Percentiles rank a stretch among this genome's conserved stretches.
Evolutionary conservation across 1,140 invertebrate species (phyloP).

Genomic region (Aphidius gifuensis): DNA sequence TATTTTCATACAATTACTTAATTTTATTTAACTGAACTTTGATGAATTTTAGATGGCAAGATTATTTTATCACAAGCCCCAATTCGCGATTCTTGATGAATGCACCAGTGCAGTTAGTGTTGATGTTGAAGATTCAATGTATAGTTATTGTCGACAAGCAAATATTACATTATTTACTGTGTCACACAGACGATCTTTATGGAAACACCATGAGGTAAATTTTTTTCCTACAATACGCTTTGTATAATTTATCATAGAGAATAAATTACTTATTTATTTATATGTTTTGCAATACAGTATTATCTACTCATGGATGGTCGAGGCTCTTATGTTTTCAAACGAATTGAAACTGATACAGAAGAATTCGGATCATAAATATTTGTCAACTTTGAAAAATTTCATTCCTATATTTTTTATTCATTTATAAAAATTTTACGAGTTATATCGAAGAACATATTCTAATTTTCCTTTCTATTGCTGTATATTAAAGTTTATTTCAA

Average conservation of each 20-base stretch:
- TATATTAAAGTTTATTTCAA: too few species aligned
- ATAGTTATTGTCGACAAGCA: constrained; percentile 81
- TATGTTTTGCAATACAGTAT: constrained; percentile 56
- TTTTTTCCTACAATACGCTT: neutral
- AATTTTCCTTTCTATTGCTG: too few species aligned
- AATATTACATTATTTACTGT: constrained; percentile 97
- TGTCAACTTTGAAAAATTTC: constrained; percentile 25
- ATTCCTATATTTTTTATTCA: too few species aligned
- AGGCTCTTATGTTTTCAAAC: constrained; percentile 81
- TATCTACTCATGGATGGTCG: constrained; percentile 94
- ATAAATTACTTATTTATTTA: constrained; percentile 26
- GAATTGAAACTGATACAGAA: constrained; percentile 80
- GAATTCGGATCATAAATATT: constrained; percentile 86
- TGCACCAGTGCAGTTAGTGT: constrained; percentile 97
- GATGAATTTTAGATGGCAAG: constrained; percentile 77
- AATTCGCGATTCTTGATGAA: constrained; percentile 98
- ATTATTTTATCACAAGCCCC: constrained; percentile 94
- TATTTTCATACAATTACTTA: constrained; percentile 21
- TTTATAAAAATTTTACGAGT: too few species aligned
- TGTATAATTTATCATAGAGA: neutral
- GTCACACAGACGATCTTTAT: constrained; percentile 92
- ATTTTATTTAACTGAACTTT: neutral
- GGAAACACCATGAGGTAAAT: constrained; percentile 89
- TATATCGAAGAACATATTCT: too few species aligned
- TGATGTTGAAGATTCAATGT: constrained; percentile 97